Evolutionary conservation across 1,140 invertebrate genomes (phyloP).

Genomic region (Nephila pilipes): DNA sequence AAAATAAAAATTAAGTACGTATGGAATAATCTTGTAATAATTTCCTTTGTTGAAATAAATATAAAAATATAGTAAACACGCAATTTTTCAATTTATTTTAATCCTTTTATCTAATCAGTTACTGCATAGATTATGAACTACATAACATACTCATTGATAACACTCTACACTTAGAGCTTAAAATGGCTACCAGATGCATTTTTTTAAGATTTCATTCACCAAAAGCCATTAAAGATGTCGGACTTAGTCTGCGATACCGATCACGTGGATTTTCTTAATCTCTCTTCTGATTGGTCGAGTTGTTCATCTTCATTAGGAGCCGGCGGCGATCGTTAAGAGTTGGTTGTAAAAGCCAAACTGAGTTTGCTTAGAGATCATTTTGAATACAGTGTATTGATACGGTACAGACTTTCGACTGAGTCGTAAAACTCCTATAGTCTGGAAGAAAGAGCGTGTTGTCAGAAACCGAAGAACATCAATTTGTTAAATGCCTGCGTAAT

Average conservation of each 20-base stretch:
- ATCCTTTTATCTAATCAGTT: too few relatives aligned
- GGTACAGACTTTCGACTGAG: neutral
- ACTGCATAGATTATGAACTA: too few relatives aligned
- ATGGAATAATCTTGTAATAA: too few relatives aligned
- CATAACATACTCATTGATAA: too few relatives aligned
- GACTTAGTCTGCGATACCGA: neutral
- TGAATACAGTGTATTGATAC: neutral
- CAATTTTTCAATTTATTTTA: too few relatives aligned
- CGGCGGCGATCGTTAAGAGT: neutral
- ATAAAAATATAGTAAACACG: too few relatives aligned
- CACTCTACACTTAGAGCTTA: too few relatives aligned
- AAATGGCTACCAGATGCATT: too few relatives aligned
- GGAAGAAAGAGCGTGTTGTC: neutral
- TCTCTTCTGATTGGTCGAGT: neutral
- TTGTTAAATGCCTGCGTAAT: neutral
- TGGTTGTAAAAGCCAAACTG: slow-evolving; percentile 7
- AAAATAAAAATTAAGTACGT: too few relatives aligned
- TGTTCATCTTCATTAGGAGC: neutral
- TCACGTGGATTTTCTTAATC: neutral
- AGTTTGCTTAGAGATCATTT: neutral
- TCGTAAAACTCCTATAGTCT: neutral
- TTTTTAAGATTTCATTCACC: too few relatives aligned
- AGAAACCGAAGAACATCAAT: too few relatives aligned
- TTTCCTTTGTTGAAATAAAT: too few relatives aligned
- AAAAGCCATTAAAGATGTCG: neutral